A percentile compares a stretch with the other conserved stretches of the same genome.
Evolutionary conservation across 2,888 invertebrate genomes (phyloP).

Genomic region (Diaphora mendica): DNA sequence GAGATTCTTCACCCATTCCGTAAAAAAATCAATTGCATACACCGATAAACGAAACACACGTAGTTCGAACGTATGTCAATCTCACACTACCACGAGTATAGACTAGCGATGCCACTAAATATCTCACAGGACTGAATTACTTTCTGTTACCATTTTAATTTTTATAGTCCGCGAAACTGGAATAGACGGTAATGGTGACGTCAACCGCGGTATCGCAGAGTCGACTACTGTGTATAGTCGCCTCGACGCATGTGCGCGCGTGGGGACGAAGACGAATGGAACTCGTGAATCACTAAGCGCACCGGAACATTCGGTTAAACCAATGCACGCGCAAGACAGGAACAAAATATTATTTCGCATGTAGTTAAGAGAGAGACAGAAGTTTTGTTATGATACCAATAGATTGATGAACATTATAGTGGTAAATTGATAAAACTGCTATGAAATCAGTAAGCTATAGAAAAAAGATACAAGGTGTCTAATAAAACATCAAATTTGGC

Average conservation of each 20-base stretch:
- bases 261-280: conserved; percentile 10
- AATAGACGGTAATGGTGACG: conserved; percentile 67
- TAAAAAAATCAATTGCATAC: conserved; percentile 78
- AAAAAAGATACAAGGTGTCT: background rate
- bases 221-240: conserved; percentile 62
- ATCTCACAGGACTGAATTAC: conserved; percentile 77
- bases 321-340: conserved; percentile 38
- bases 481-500: background rate
- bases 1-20: conserved; percentile 83
- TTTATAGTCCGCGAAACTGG: conserved; percentile 74
- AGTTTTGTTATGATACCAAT: conserved; percentile 32
- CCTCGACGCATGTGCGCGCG: conserved; percentile 71
- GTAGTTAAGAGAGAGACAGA: conserved; percentile 50
- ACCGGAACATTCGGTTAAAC: conserved; percentile 13
- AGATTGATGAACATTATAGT: background rate
- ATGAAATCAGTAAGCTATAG: background rate
- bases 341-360: conserved; percentile 42
- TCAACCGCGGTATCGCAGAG: conserved; percentile 58
- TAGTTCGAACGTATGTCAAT: conserved; percentile 57
- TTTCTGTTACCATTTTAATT: conserved; percentile 71
- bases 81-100: conserved; percentile 40
- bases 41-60: conserved; percentile 73
- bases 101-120: conserved; percentile 57
- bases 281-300: conserved; percentile 26
- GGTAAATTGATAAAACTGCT: background rate